A percentile compares a stretch with the other conserved stretches of the same genome.
These are phyloP conservation scores for Prosapia bicincta DNA, from an alignment of 2,888 invertebrate genomes.

Conservation along the genomic window DNA sequence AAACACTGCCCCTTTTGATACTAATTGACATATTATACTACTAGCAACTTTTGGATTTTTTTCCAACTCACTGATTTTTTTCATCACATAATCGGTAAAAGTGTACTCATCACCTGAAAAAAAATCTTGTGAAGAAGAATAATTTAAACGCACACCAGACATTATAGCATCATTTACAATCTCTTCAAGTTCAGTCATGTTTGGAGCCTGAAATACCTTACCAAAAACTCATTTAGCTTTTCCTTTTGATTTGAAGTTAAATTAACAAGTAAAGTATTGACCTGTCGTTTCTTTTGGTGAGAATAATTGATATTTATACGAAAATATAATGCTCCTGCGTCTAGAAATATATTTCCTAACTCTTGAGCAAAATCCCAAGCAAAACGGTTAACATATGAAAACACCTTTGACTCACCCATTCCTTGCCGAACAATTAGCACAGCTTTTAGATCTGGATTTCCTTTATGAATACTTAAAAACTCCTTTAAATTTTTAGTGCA, in stretches of 20 bases:
- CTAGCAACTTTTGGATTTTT: conserved; percentile 1
- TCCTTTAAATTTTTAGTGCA: conserved; percentile 6
- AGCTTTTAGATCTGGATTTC: conserved; percentile 7
- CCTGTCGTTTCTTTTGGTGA: too few species aligned
- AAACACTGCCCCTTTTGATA: conserved; percentile 8
- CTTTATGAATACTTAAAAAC: conserved; percentile 8
- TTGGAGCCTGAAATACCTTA: conserved; percentile 1
- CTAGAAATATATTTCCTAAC: too few species aligned
- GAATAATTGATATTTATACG: too few species aligned
- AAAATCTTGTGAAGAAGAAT: background rate
- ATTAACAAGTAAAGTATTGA: background rate
- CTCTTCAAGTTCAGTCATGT: conserved; percentile 2
- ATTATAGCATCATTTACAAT: conserved; percentile 9
- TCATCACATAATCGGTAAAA: conserved; percentile 8
- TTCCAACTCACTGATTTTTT: conserved; percentile 13
- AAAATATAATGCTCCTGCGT: conserved; percentile 10
- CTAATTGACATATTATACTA: background rate
- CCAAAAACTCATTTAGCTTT: background rate
- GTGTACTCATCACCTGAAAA: background rate
- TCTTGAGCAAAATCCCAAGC: background rate
- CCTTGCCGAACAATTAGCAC: conserved; percentile 3
- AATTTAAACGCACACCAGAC: background rate
- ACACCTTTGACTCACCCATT: background rate
- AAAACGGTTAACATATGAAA: background rate
- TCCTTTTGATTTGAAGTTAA: conserved; percentile 9